phyloP scores from a whole-genome alignment of 2,888 invertebrate genomes.

The Oxycera nigricornis region DNA sequence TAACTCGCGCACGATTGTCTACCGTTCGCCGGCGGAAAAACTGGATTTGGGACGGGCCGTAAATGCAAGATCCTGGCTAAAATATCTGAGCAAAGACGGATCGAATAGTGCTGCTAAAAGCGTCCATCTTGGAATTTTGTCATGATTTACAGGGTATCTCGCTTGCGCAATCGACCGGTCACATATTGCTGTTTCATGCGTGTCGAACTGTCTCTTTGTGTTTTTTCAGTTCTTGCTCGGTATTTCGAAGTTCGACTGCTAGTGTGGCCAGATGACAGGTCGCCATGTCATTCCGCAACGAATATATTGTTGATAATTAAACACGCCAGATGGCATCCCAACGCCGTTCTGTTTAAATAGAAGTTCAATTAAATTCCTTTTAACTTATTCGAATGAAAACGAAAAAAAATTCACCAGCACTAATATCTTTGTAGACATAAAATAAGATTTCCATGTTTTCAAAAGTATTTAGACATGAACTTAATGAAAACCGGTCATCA shows the following conservation, averaged over 20 bases:
- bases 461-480: too few relatives aligned
- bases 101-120: conserved; percentile 39
- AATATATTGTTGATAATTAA: too few relatives aligned
- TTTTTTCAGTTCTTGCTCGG: conserved; percentile 42
- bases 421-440: too few relatives aligned
- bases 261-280: conserved; percentile 12
- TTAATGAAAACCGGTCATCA: too few relatives aligned
- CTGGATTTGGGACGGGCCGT: not conserved
- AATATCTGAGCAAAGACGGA: conserved; percentile 42
- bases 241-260: conserved; percentile 23
- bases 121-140: conserved; percentile 47
- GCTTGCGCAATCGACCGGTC: conserved; percentile 10
- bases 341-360: too few relatives aligned
- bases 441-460: too few relatives aligned
- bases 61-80: not conserved
- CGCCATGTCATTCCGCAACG: conserved; percentile 40
- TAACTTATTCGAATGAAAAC: too few relatives aligned
- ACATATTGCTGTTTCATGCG: conserved; percentile 18
- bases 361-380: too few relatives aligned
- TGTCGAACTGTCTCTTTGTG: conserved; percentile 39
- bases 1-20: not conserved
- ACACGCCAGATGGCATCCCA: conserved; percentile 19
- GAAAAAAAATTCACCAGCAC: too few relatives aligned
- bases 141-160: conserved; percentile 34
- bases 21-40: not conserved